These are phyloP conservation scores for Apis florea DNA, from an alignment of 1,140 invertebrate genomes.

Conservation along the genomic window DNA sequence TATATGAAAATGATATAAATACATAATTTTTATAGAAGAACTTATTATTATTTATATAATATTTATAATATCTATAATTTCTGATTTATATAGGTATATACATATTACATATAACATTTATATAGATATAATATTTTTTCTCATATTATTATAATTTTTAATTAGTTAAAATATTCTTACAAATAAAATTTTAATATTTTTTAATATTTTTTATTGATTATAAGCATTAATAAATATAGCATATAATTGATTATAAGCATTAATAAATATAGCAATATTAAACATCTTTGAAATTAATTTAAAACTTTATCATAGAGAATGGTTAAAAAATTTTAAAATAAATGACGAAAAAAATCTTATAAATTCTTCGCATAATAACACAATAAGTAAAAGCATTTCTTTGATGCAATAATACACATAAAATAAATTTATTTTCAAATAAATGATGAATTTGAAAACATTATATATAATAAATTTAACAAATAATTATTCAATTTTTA, in stretches of 20 bases:
- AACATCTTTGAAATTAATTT: too few species aligned
- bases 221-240: background rate
- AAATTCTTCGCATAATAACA: too few species aligned
- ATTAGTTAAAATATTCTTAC: too few species aligned
- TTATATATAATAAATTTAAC: background rate
- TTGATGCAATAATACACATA: background rate
- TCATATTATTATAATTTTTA: too few species aligned
- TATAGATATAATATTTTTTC: too few species aligned
- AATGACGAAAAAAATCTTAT: background rate
- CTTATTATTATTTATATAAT: too few species aligned
- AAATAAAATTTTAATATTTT: too few species aligned
- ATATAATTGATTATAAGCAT: background rate
- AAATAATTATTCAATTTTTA: background rate
- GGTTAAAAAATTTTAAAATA: background rate
- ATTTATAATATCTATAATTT: too few species aligned
- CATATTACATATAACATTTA: too few species aligned
- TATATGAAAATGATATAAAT: too few species aligned
- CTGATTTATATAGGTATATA: too few species aligned
- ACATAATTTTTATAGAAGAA: too few species aligned
- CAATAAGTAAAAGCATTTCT: background rate
- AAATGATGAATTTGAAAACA: slow-evolving; percentile 18
- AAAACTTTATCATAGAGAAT: background rate
- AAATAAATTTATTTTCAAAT: background rate
- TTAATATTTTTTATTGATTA: background rate
- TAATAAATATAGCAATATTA: background rate